phyloP scores from a whole-genome alignment of 2,113 vertebrate genomes.

The Ellobius talpinus region DNA sequence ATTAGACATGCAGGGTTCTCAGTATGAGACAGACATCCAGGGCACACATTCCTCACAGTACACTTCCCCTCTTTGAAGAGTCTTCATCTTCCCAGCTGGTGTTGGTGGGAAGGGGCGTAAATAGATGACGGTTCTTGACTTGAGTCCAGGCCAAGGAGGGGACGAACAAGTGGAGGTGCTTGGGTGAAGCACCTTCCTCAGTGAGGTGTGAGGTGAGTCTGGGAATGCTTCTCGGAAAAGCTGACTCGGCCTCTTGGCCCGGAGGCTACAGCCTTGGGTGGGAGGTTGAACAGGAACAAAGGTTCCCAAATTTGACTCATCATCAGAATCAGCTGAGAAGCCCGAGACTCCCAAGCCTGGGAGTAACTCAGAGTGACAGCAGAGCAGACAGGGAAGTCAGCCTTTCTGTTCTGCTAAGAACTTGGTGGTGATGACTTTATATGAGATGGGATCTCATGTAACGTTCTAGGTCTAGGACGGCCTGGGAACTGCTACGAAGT shows the following conservation, averaged over 20 bases:
- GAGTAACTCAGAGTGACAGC: background rate
- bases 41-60: background rate
- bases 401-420: background rate
- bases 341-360: background rate
- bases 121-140: background rate
- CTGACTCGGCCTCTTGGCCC: constrained; percentile 61
- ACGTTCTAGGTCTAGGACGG: no score
- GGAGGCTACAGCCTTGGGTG: background rate
- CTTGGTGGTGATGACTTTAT: background rate
- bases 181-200: background rate
- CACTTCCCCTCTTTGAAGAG: background rate
- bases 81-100: background rate
- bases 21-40: background rate
- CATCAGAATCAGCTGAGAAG: constrained; percentile 28
- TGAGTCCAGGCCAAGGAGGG: background rate
- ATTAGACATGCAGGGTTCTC: background rate
- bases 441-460: background rate
- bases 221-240: constrained; percentile 38
- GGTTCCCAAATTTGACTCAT: background rate
- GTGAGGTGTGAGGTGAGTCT: background rate
- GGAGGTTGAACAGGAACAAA: constrained; percentile 28
- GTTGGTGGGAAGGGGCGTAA: no score
- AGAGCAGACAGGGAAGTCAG: background rate
- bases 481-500: background rate
- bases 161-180: background rate